Conservation (phyloP, 2,797 vertebrate genomes). For the Dryobates pubescens region DNA sequence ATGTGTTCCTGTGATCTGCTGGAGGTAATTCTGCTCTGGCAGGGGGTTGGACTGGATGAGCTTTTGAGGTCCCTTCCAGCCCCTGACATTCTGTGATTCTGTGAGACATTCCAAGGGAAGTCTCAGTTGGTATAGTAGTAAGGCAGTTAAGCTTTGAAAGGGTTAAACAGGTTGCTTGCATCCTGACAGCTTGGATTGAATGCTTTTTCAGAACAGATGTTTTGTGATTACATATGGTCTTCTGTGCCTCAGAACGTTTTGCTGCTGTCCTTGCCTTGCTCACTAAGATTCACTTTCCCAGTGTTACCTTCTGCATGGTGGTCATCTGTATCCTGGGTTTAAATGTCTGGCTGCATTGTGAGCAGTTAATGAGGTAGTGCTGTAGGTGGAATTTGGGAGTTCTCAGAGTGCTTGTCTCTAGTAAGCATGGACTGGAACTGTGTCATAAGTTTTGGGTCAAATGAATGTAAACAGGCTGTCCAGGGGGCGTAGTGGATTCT, state of each 20-base stretch:
- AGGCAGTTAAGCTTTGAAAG: not conserved
- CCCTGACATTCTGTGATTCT: too few relatives aligned
- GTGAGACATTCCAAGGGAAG: not conserved
- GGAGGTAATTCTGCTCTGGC: too few relatives aligned
- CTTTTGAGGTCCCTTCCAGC: too few relatives aligned
- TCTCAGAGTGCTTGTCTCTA: not conserved
- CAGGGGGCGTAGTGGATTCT: too few relatives aligned
- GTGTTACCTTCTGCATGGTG: not conserved
- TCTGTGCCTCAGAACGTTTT: not conserved
- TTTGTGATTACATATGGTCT: not conserved
- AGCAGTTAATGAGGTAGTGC: not conserved
- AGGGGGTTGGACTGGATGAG: too few relatives aligned
- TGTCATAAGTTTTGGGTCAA: not conserved
- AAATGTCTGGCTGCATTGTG: not conserved
- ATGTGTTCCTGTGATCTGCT: too few relatives aligned
- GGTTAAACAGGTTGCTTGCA: not conserved
- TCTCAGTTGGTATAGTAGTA: not conserved
- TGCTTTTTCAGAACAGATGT: not conserved
- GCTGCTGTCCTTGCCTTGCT: not conserved
- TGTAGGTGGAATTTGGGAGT: not conserved
- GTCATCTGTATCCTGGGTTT: not conserved
- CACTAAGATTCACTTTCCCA: not conserved
- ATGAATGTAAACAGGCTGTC: not conserved
- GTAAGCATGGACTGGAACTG: not conserved
- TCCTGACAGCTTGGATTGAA: not conserved